These are phyloP conservation scores for Vipera latastei DNA, from an alignment of 2,797 vertebrate species.

Conservation along the genomic window DNA sequence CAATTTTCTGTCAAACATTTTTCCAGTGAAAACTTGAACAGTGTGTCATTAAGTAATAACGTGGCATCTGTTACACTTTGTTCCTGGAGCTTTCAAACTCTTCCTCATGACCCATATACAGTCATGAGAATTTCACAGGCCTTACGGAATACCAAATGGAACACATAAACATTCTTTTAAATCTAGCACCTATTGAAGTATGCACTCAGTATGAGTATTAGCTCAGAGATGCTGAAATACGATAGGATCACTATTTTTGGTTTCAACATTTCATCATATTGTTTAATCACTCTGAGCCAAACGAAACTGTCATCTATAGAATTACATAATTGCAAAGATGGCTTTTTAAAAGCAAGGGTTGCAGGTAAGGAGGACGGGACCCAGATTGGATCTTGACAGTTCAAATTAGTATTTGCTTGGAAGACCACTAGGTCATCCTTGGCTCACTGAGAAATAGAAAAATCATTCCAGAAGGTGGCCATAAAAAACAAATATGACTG, in stretches of 20 bases:
- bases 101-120: background rate
- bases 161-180: background rate
- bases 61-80: background rate
- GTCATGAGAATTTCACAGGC: background rate
- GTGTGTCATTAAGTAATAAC: slow-evolving; percentile 5
- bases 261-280: background rate
- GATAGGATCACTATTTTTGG: background rate
- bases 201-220: background rate
- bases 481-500: background rate
- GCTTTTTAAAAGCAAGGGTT: background rate
- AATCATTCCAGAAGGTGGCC: background rate
- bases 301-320: background rate
- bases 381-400: background rate
- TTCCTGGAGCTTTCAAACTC: background rate
- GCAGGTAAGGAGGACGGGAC: no score
- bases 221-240: background rate
- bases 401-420: background rate
- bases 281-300: background rate
- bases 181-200: background rate
- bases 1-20: background rate
- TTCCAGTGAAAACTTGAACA: background rate
- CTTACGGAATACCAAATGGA: background rate
- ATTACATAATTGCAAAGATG: background rate
- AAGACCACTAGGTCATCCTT: background rate
- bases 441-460: background rate